Evolutionary conservation across 2,888 invertebrate species (phyloP).

Genomic region (Lasius platythorax): DNA sequence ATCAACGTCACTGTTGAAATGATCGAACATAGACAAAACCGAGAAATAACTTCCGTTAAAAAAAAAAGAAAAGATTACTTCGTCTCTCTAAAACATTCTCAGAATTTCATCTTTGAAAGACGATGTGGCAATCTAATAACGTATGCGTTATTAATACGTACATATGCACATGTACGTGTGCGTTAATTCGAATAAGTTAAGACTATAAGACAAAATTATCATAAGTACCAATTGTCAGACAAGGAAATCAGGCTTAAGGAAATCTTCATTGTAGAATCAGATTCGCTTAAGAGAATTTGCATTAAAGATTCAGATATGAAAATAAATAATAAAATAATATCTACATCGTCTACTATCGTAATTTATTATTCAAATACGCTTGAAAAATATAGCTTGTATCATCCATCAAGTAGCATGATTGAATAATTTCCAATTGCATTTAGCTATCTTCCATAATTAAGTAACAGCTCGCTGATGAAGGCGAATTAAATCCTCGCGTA

Average conservation of each 20-base stretch:
- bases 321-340: constrained; percentile 2
- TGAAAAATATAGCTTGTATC: neutral
- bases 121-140: neutral
- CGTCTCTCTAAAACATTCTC: neutral
- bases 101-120: neutral
- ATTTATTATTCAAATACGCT: neutral
- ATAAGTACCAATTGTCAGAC: constrained; percentile 33
- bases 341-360: neutral
- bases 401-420: constrained; percentile 28
- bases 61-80: neutral
- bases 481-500: constrained; percentile 47
- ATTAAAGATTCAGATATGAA: constrained; percentile 23
- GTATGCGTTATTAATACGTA: neutral
- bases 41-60: neutral
- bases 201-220: constrained; percentile 11
- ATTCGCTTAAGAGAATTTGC: constrained; percentile 14
- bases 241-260: neutral
- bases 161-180: neutral
- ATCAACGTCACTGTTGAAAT: neutral
- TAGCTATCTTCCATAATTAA: constrained; percentile 35
- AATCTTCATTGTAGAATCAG: constrained; percentile 23
- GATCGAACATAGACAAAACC: neutral
- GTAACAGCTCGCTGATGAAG: constrained; percentile 43
- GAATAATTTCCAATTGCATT: constrained; percentile 34
- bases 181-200: neutral